Base-by-base conservation (phyloP, 1,140 invertebrate genomes). In the Megalopta genalis region DNA sequence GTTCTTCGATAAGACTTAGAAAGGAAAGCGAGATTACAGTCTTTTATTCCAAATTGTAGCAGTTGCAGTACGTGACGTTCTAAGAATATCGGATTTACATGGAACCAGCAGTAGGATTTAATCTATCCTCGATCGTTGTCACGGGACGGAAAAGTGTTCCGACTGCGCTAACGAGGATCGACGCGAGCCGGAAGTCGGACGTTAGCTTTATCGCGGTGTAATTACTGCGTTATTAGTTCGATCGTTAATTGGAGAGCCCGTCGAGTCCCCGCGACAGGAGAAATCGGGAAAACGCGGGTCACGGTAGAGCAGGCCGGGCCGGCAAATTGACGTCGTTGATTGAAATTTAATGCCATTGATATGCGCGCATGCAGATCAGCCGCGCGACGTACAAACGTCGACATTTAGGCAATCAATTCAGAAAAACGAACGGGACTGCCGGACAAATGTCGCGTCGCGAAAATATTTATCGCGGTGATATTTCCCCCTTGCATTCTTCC, bases 281-380 rank as follows among this genome's bases (percentile, higher is more conserved):
- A 60, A 69, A 59, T 18, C 10, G 25, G n/a, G 74, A 69, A 76
- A 69, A 59, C 64, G 16, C 14, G 14, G 39, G n/a, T 21, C 16
- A 60, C 64, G 64, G n/a, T 18, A 0, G 64, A n/a, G 25, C 12
- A 23, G 37, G 16, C 9, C 14, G 23, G 16, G 9, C 37, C 66
- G 52, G 54, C 65, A 37, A 60, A 69, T 67, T 67, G 73, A 23
- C 37, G n/a, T 16, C 21, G 39, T 60, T 46, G 74, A 69, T 60
- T 69, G 54, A 49, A 60, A 76, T 76, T 76, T 68, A 68, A 76
- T 69, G 65, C 32, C 74, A 76, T 42, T 42, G 65, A 76, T 76
- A 76, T 69, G 65, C 32, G n/a, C 49, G 49, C 18, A 39, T 75
- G 73, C 25, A 60, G 69, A 76, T 76, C 74, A n/a, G 12, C 12